Conservation (phyloP, 92 coral and sea anemone genomes). For the Umimayanthus chanpuru region DNA sequence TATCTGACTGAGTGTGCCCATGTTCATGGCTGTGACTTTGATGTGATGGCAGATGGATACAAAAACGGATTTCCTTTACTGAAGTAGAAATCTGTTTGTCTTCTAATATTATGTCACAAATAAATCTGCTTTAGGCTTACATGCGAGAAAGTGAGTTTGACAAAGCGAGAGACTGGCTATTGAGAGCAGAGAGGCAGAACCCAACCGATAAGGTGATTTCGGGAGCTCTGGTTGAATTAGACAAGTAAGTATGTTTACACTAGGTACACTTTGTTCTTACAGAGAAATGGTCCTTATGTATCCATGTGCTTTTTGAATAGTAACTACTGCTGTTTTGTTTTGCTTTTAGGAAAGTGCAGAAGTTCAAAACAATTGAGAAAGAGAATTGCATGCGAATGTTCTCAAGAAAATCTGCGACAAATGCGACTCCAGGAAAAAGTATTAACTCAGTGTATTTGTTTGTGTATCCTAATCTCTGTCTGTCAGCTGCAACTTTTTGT, state of each 20-base stretch:
- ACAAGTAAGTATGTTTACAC: slow-evolving; percentile 57
- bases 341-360: slow-evolving; percentile 57
- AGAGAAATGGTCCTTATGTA: too few relatives aligned
- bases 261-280: too few relatives aligned
- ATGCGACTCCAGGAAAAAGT: slow-evolving; percentile 20
- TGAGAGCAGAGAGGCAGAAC: slow-evolving; percentile 72
- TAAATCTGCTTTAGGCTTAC: slow-evolving; percentile 53
- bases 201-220: slow-evolving; percentile 79
- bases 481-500: not conserved
- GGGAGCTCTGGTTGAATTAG: slow-evolving; percentile 73
- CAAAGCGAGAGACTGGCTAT: slow-evolving; percentile 72
- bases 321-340: too few relatives aligned
- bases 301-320: too few relatives aligned
- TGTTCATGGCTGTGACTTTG: too few relatives aligned
- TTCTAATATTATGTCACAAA: too few relatives aligned
- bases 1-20: too few relatives aligned
- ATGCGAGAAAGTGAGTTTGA: slow-evolving; percentile 91
- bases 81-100: too few relatives aligned
- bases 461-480: not conserved
- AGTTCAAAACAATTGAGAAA: slow-evolving; percentile 62
- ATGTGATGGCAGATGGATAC: too few relatives aligned
- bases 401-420: slow-evolving; percentile 11
- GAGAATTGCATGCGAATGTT: slow-evolving; percentile 71
- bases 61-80: too few relatives aligned
- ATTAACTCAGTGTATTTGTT: not conserved